Evolutionary conservation across 2,797 vertebrate genomes (phyloP).

Genomic region (Neoniphon sammara): DNA sequence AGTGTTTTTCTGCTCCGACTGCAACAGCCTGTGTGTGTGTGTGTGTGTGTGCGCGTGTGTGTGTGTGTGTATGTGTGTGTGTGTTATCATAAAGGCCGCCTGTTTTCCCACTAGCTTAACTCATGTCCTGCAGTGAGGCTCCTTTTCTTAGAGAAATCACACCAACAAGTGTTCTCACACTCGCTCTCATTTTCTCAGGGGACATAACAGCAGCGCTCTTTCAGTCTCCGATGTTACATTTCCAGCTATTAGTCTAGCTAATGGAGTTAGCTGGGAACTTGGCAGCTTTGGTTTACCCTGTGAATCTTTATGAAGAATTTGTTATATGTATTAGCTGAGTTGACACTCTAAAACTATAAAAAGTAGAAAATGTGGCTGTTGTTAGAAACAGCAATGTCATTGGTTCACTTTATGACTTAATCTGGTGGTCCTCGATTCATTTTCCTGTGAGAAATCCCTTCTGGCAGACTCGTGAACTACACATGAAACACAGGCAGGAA

Average conservation of each 20-base stretch:
- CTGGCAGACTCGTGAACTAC: background rate
- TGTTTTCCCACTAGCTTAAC: constrained; percentile 9
- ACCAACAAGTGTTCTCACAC: constrained; percentile 1
- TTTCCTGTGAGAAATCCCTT: background rate
- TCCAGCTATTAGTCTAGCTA: background rate
- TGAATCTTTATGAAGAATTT: background rate
- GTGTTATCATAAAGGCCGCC: constrained; percentile 13
- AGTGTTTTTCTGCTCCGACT: constrained; percentile 1
- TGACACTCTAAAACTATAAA: background rate
- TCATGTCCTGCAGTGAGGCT: constrained; percentile 15
- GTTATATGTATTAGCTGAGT: background rate
- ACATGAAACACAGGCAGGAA: background rate
- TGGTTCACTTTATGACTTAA: constrained; percentile 3
- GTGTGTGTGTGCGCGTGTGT: background rate
- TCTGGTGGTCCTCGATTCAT: background rate
- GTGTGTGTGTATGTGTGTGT: background rate
- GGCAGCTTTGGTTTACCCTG: background rate
- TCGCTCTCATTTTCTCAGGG: background rate
- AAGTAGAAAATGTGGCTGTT: background rate
- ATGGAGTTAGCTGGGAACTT: no score
- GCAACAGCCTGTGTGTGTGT: background rate
- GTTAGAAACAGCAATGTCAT: background rate
- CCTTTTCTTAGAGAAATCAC: constrained; percentile 1
- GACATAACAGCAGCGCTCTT: constrained; percentile 6
- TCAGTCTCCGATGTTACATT: background rate